Percentiles rank a stretch among this genome's conserved stretches.
phyloP scores from a whole-genome alignment of 1,140 invertebrate genomes.

The Zaprionus nigranus region DNA sequence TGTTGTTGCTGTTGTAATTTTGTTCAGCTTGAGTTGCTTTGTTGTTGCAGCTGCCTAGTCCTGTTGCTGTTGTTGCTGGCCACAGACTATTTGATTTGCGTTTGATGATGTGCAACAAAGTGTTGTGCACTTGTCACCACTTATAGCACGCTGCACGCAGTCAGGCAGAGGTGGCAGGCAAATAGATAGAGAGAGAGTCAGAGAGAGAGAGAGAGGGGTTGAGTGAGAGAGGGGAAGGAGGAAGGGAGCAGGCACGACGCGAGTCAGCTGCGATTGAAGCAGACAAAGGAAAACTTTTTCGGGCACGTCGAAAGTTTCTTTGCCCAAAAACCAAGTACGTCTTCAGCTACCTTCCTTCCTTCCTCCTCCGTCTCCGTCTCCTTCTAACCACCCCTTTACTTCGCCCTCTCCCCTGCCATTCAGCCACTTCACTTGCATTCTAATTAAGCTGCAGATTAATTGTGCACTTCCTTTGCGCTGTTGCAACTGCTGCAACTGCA shows the following conservation, averaged over 20 bases:
- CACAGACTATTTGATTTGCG: constrained; percentile 38
- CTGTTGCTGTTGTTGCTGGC: constrained; percentile 16
- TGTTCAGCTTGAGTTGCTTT: neutral
- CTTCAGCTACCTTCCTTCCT: neutral
- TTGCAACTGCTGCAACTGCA: constrained; percentile 22
- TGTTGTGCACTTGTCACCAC: constrained; percentile 31
- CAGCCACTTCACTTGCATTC: constrained; percentile 45
- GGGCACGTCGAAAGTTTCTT: constrained; percentile 23
- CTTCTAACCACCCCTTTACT: neutral
- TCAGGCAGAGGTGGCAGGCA: no score
- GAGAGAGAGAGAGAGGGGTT: no score
- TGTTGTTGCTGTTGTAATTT: constrained; percentile 1
- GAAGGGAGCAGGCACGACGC: neutral
- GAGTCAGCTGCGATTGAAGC: neutral
- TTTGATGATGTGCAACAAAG: constrained; percentile 45
- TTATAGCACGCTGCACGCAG: neutral
- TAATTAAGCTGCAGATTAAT: constrained; percentile 57
- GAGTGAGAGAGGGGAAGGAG: no score
- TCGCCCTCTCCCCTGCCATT: neutral
- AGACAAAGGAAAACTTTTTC: constrained; percentile 11
- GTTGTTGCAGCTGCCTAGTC: constrained; percentile 4
- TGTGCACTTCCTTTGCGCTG: constrained; percentile 47
- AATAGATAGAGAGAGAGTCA: neutral
- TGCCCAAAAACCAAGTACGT: constrained; percentile 23
- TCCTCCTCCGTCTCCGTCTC: neutral